Evolutionary conservation across 1,140 invertebrate species (phyloP).

Genomic region (Cotesia chilonis): DNA sequence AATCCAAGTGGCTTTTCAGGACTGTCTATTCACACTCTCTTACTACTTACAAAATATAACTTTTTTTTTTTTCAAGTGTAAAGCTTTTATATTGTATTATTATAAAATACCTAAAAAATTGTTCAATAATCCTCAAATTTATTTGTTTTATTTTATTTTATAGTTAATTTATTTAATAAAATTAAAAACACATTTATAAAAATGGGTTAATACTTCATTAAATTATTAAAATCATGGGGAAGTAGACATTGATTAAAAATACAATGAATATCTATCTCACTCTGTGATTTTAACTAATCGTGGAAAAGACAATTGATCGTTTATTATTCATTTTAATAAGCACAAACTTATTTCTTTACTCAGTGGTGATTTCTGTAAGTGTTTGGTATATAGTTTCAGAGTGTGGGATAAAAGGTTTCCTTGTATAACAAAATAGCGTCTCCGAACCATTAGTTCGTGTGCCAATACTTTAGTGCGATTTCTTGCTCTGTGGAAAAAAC

Average conservation of each 20-base stretch:
- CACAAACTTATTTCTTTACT: too few relatives aligned
- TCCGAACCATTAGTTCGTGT: slow-evolving; percentile 63
- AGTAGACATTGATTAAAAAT: too few relatives aligned
- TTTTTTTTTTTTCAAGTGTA: not conserved
- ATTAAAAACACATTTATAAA: too few relatives aligned
- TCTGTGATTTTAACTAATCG: too few relatives aligned
- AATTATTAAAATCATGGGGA: too few relatives aligned
- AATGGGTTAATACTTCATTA: too few relatives aligned
- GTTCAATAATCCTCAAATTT: slow-evolving; percentile 43
- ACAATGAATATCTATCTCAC: too few relatives aligned
- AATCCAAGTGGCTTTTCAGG: slow-evolving; percentile 52
- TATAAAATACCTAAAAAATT: slow-evolving; percentile 4
- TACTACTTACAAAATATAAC: not conserved
- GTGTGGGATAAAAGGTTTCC: slow-evolving; percentile 64
- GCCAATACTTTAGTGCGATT: slow-evolving; percentile 57
- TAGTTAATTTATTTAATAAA: too few relatives aligned
- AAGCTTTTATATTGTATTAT: not conserved
- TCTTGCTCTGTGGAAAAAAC: slow-evolving; percentile 46
- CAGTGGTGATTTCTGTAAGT: not conserved
- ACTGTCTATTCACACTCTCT: slow-evolving; percentile 43
- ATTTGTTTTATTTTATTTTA: too few relatives aligned
- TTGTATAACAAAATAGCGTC: slow-evolving; percentile 65
- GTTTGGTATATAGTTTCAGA: slow-evolving; percentile 39
- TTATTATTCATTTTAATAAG: too few relatives aligned
- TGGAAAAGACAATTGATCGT: too few relatives aligned